Evolutionary conservation across 2,888 invertebrate genomes (phyloP), one percentile per base, ranked within the genome.

Genomic region (Adelphocoris suturalis): DNA sequence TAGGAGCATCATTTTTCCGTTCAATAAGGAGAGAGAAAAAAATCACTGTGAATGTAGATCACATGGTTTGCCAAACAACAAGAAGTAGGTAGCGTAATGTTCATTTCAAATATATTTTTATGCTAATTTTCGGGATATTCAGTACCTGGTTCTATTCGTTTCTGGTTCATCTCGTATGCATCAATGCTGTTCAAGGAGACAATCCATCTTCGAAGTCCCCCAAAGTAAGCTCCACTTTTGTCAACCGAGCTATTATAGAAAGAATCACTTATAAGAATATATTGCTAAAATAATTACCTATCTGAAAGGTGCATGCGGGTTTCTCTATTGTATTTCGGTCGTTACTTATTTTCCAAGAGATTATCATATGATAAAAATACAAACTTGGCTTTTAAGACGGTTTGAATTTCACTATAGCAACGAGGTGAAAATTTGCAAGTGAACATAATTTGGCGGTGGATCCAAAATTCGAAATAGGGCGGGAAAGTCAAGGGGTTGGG

Each of bases 371-470:
- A 13, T 68, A 68, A 7, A 16, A 19, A 23, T 23, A 68, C 68
- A 12, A 68, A 68, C 52, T 23, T 68, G 68, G 68, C 16, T 3
- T 5, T 27, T 5, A 68, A 1, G 68, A 14, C 14, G 52, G 52
- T 57, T 57, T 57, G 57, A 5, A 27, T 4, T 68, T 68, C 19
- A 19, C 57, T 68, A 68, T 27, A 68, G 5, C 9, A 68, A 11
- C 23, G 68, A 68, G 5, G 23, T 23, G 23, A 68, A 68, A 23
- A 23, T 7, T 68, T 23, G 2, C 0, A 68, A 68, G 13, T 7
- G 23, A 68, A 68, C 19, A 19, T 23, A n/a, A 37, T 68, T 23
- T 68, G 68, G 78, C n/a, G 78, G 78, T 78, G 78, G 78, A 47
- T 47, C 47, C 1, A 78, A 16, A 78, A 46, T 46, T 78, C 78